Conservation (phyloP, 2,797 vertebrate species). For the Manis pentadactyla region DNA sequence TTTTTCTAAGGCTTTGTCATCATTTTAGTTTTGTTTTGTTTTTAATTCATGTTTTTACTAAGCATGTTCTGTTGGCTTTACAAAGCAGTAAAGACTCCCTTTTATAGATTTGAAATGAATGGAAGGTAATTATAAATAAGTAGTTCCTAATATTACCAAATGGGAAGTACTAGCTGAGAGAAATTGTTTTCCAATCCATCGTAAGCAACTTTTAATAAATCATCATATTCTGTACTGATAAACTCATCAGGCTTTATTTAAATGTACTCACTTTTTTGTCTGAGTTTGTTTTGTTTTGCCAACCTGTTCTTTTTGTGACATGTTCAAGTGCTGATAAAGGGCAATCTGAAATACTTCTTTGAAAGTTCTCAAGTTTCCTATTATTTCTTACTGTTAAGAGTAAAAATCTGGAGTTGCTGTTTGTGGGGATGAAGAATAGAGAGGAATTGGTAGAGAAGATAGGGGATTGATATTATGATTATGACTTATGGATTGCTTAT, state of each 20-base stretch:
- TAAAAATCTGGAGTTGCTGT: not conserved
- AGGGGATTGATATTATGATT: not conserved
- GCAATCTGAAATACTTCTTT: not conserved
- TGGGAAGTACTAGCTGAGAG: not conserved
- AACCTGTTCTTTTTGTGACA: not conserved
- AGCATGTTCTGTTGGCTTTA: conserved; percentile 42
- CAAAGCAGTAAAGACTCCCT: conserved; percentile 8
- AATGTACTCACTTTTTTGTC: not conserved
- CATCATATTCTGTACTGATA: not conserved
- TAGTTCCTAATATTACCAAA: not conserved
- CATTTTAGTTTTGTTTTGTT: conserved; percentile 6
- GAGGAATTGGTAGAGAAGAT: not conserved
- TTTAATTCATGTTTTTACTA: conserved; percentile 38
- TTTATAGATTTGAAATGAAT: conserved; percentile 16
- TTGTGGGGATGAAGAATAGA: not conserved
- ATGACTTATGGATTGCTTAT: not conserved
- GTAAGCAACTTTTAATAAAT: conserved; percentile 7
- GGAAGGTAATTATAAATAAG: not conserved
- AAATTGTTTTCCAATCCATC: conserved; percentile 1
- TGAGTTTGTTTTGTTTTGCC: not conserved
- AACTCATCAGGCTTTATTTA: not conserved
- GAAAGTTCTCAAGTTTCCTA: conserved; percentile 20
- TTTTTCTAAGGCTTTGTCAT: conserved; percentile 23
- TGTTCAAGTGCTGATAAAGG: conserved; percentile 34
- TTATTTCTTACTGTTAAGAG: conserved; percentile 24